Evolutionary conservation across 2,113 vertebrate genomes (phyloP).

Genomic region (Anseranas semipalmata): DNA sequence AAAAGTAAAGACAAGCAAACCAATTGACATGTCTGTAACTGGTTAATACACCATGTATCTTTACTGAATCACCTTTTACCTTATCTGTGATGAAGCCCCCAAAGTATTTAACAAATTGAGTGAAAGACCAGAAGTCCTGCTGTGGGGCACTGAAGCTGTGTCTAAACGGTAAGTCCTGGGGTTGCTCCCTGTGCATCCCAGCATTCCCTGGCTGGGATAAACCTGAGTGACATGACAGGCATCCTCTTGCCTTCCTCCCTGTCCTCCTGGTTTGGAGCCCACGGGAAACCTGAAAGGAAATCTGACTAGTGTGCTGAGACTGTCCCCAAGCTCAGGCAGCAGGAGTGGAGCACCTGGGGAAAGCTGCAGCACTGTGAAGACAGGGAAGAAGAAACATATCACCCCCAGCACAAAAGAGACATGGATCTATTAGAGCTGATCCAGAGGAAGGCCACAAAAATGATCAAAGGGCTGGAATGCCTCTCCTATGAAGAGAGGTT

Average conservation of each 20-base stretch:
- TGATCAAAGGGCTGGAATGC: not conserved
- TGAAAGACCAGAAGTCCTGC: not conserved
- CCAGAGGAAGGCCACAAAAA: too few species aligned
- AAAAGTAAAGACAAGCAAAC: not conserved
- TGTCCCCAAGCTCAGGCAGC: not conserved
- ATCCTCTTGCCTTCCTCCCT: not conserved
- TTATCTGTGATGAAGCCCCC: not conserved
- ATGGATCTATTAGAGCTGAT: not conserved
- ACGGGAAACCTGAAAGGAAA: not conserved
- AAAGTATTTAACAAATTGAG: not conserved
- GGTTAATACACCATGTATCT: not conserved
- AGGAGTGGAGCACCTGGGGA: not conserved
- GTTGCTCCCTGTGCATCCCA: accelerated
- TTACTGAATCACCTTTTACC: not conserved
- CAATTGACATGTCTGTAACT: not conserved
- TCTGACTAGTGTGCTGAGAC: not conserved
- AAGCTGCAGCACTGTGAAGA: not conserved
- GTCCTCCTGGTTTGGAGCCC: not conserved
- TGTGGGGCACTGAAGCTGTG: accelerated
- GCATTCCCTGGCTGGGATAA: not conserved
- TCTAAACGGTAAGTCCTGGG: not conserved
- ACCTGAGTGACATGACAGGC: not conserved
- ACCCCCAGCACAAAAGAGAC: not conserved
- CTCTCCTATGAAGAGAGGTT: not conserved
- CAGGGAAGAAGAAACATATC: not conserved